phyloP scores from a whole-genome alignment of 2,797 vertebrate genomes.

The Micrastur ruficollis region DNA sequence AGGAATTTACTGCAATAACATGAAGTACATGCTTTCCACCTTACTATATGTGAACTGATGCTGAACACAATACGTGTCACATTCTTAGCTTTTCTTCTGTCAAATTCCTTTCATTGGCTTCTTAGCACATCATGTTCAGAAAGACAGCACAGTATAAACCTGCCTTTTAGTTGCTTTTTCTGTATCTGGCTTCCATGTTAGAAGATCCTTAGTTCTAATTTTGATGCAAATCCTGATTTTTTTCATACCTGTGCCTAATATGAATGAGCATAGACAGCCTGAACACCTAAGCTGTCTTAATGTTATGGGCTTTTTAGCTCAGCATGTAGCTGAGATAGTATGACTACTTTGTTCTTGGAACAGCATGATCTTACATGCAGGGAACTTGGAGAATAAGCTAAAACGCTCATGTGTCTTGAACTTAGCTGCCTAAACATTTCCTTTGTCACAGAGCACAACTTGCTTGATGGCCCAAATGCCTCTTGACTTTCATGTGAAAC shows the following conservation, averaged over 20 bases:
- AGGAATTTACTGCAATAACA: background rate
- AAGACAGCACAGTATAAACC: background rate
- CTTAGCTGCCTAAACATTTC: background rate
- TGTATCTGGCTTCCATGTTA: background rate
- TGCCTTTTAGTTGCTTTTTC: background rate
- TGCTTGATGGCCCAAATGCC: background rate
- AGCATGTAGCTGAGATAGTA: background rate
- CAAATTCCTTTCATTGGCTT: background rate
- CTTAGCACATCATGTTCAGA: background rate
- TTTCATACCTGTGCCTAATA: background rate
- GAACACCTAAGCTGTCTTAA: background rate
- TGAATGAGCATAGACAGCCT: background rate
- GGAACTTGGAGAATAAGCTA: background rate
- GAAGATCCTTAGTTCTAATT: background rate
- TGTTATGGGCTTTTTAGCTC: background rate
- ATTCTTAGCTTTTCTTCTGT: background rate
- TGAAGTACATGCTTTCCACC: background rate
- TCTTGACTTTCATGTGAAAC: rapidly evolving
- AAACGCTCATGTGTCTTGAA: background rate
- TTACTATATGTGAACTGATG: background rate
- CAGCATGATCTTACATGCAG: background rate
- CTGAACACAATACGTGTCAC: background rate
- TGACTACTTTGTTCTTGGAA: background rate
- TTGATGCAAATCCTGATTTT: background rate
- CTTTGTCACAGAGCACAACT: background rate